Evolutionary conservation across 2,797 vertebrate genomes (phyloP), one percentile per base, ranked within the genome.

Genomic region (Knipowitschia caucasica): DNA sequence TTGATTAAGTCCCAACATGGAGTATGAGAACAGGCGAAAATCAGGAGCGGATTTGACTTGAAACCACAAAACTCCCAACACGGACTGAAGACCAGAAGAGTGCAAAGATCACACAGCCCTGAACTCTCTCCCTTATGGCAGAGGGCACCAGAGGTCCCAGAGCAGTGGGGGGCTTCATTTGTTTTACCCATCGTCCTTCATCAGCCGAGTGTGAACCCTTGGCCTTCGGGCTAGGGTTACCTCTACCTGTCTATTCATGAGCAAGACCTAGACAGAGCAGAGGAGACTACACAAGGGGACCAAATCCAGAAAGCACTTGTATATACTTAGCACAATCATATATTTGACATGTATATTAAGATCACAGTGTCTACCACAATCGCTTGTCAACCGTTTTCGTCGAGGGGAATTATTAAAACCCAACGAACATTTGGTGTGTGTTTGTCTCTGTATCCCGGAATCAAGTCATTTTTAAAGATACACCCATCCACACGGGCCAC

Each of bases 171-270:
- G 70, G 69, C 72, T 79, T 70, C 86, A 84, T 89, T 89, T 85
- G 83, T 88, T 86, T 86, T 80, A 83, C 80, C 74, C 82, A 86
- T 86, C 83, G 82, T 89, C 82, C 85, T 72, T 90, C 86, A 85
- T 85, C 85, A 84, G 77, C 59, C 70, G 24, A 20, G 64, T 63
- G 42, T 75, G 84, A 87, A 77, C 86, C 75, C 15, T 3, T 68
- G 79, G 87, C 86, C 89, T 65, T 5, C 5, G 64, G 73, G 83
- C 73, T 88, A 81, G 76, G 86, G 84, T 90, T 89, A 89, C 86
- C 80, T 85, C 84, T 88, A 85, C 87, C 75, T 70, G 77, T 84
- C 80, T 80, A 74, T 88, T 85, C 69, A 77, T 62, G 71, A 76
- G 73, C 69, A 67, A 10, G 5, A 60, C 64, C 76, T 70, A 78